Percentiles rank a stretch among this genome's conserved stretches.
Conservation (phyloP, 1,140 invertebrate species). For the Aethina tumida region DNA sequence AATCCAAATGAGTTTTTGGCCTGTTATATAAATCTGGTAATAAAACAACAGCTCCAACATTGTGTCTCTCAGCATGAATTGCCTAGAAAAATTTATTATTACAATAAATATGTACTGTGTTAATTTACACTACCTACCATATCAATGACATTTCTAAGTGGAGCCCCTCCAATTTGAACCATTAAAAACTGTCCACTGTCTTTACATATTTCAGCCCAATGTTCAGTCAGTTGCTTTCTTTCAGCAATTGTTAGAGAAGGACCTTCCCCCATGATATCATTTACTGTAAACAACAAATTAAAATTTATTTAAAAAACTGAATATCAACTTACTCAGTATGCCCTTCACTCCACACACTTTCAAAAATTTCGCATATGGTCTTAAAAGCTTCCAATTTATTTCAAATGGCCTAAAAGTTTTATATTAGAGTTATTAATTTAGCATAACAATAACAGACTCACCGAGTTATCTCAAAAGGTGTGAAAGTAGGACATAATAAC, state of each 20-base stretch:
- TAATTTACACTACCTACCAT: slow-evolving; percentile 43
- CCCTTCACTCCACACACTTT: slow-evolving; percentile 48
- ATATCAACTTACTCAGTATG: slow-evolving; percentile 46
- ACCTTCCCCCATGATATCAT: slow-evolving; percentile 70
- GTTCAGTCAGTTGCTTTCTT: slow-evolving; percentile 54
- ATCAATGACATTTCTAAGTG: slow-evolving; percentile 56
- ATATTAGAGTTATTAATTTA: background rate
- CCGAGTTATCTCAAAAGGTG: slow-evolving; percentile 26
- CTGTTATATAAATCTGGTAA: slow-evolving; percentile 69
- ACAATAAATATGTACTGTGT: background rate
- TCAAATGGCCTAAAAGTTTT: slow-evolving; percentile 28
- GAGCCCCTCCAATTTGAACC: slow-evolving; percentile 65
- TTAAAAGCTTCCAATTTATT: slow-evolving; percentile 47
- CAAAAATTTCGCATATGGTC: slow-evolving; percentile 51
- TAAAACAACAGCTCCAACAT: slow-evolving; percentile 60
- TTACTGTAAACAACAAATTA: slow-evolving; percentile 42
- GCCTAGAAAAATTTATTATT: slow-evolving; percentile 43
- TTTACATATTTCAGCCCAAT: slow-evolving; percentile 51
- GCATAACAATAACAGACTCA: slow-evolving; percentile 7
- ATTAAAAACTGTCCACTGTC: slow-evolving; percentile 52
- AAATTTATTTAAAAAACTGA: slow-evolving; percentile 4
- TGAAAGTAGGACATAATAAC: slow-evolving; percentile 27
- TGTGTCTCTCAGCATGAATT: slow-evolving; percentile 53
- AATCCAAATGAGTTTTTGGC: slow-evolving; percentile 48
- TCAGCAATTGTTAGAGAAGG: slow-evolving; percentile 56